Evolutionary conservation across 2,888 invertebrate genomes (phyloP), one percentile per base, ranked within the genome.

Genomic region (Sceliomorpha sp.): DNA sequence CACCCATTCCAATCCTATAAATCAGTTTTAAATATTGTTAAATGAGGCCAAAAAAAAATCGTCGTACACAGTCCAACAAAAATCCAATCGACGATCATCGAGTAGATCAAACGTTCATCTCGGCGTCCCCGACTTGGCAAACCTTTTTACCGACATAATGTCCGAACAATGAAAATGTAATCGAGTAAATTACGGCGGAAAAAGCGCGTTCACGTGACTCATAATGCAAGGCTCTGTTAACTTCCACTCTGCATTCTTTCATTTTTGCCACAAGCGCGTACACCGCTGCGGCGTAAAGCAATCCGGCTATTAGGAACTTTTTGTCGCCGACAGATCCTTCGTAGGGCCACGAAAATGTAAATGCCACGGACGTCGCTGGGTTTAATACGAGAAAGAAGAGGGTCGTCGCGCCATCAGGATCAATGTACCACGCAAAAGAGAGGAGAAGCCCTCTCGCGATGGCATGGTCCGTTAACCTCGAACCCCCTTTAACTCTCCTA

Each of bases 381-480:
- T 42, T 51, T 67, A 70, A 67, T 60, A 47, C 62, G 66, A 53
- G 59, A 32, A 55, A 64, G 47, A 69, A 47, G 67, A 68, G 58
- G 70, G 67, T 67, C 34, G 71, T 40, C 51, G 45, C 34, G 66
- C 58, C 45, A 66, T 73, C 73, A 75, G 72, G 73, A 72, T 76
- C 74, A 78, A 77, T 71, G 74, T 60, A 64, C 56, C 59, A 68
- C 48, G 62, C 60, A 51, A 68, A 64, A 63, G 63, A 58, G 66
- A 69, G 70, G 64, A 71, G 70, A 73, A 72, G 62, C 70, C 69
- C 70, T 75, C 70, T 70, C 63, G 74, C 74, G 73, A n/a, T n/a
- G 74, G 70, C 74, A 77, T 75, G 77, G 75, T 78, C 76, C 75
- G 81, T 79, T 76, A 78, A 76, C 77, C 74, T 60, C 75, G 74